Base-by-base conservation (phyloP, 2,888 invertebrate genomes). In the Agrypnus murinus region DNA sequence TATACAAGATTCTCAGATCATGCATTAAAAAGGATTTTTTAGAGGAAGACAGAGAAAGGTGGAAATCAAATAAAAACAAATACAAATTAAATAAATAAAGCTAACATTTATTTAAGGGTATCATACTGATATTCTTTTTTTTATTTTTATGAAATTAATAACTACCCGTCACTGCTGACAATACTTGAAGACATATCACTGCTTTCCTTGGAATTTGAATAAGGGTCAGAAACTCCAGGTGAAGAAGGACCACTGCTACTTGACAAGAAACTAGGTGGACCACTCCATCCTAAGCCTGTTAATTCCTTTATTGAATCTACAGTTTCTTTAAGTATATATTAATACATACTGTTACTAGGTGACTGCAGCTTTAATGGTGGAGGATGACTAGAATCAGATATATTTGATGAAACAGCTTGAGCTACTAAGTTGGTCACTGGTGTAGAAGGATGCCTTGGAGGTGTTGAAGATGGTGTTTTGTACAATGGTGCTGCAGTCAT, bases 161-260 rank as follows among this genome's bases (percentile, higher is more conserved):
- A 80, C 79, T 85, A 90, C 90, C 91, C 90, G 78, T 91, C 91
- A 75, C 87, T 89, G 81, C 91, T 91, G 78, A 90, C 87, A 67
- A 90, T 83, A 81, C 91, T 91, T 59, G 89, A 88, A 1, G 85
- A 85, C 87, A 90, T 89, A 76, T 89, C 88, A 75, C 89, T 90
- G 79, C 89, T 90, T 77, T 89, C 90, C 73, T 89, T 89, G 1
- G 87, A 81, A 81, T 87, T 84, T 78, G 88, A 84, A 82, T 90
- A 88, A 7, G 87, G 87, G 81, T 91, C 89, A 10, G 89, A 88
- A 82, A 89, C 87, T 14, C 90, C 91, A 78, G 92, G 92, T 32
- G 96, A 96, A 0, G 96, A 96, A 0, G 95, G 95, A 0, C 95
- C 95, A 25, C 90, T 91, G 60, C 90, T 90, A 6, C 92, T 93